A percentile compares a stretch with the other conserved stretches of the same genome.
Conservation (phyloP, 2,888 invertebrate species). For the Chrysolina oricalcia region DNA sequence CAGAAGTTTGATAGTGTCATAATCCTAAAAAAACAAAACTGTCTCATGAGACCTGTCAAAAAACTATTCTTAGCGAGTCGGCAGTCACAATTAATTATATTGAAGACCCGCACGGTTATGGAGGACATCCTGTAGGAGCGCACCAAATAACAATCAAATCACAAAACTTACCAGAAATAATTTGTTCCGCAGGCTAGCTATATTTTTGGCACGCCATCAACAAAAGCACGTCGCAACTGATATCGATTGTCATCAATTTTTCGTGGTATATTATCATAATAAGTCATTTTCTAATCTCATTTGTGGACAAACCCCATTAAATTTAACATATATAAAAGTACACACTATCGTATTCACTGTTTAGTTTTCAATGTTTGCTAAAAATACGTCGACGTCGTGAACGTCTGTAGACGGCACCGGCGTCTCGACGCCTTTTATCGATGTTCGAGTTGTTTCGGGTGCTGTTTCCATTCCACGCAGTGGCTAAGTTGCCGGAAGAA, state of each 20-base stretch:
- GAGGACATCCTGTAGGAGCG: background rate
- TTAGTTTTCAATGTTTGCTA: conserved; percentile 27
- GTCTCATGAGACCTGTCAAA: background rate
- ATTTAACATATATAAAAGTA: background rate
- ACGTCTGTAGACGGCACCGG: conserved; percentile 32
- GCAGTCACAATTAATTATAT: too few relatives aligned
- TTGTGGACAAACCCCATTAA: conserved; percentile 12
- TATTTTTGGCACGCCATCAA: conserved; percentile 31
- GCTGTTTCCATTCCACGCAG: background rate
- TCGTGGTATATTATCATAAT: background rate
- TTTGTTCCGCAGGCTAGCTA: conserved; percentile 16
- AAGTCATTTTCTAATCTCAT: conserved; percentile 4
- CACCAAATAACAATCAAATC: conserved; percentile 1
- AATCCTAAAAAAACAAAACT: too few relatives aligned
- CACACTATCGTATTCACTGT: conserved; percentile 10
- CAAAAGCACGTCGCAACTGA: background rate
- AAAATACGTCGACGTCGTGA: conserved; percentile 31
- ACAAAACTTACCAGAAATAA: conserved; percentile 19
- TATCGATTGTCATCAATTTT: conserved; percentile 3
- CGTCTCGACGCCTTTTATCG: conserved; percentile 41
- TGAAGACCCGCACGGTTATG: too few relatives aligned
- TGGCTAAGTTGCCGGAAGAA: background rate
- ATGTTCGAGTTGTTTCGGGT: background rate
- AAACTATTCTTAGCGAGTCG: background rate
- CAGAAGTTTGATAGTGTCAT: too few relatives aligned